Base-by-base conservation (phyloP, 2,888 invertebrate genomes). In the Agonopterix heracliana region DNA sequence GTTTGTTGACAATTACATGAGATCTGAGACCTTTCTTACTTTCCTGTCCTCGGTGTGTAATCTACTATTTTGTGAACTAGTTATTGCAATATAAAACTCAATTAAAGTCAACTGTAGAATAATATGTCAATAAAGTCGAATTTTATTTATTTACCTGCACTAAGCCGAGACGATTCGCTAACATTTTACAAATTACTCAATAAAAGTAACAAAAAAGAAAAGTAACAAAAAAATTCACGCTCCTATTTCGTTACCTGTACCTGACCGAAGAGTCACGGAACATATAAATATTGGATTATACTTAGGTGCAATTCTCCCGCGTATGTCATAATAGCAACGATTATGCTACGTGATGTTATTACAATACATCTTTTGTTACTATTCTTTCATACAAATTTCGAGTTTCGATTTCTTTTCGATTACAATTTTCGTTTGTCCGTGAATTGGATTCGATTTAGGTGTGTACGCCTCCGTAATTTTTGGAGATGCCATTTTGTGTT, bases 251-350 rank as follows among this genome's bases (percentile, higher is more conserved):
- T 26, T 26, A 26, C 26, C 26, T 57, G 56, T 58, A 56, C 54
- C 26, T 26, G 26, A 26, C 26, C 26, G 26, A 26, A 54, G 74
- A 79, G 78, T 80, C 81, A 81, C 78, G 74, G 71, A 75, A 73
- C 78, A 71, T 79, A 86, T 86, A 84, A 84, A 86, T 85, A 87
- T 87, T 87, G 87, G 87, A 86, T 87, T 87, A 87, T 83, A 81
- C 69, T 86, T 79, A 83, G 83, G 82, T 79, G 84, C 82, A 83
- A 84, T 86, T 83, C 83, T 76, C 64, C 66, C 72, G 70, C 75
- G 81, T 81, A 82, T 86, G 87, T 87, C 86, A 87, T 87, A 88
- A 88, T 87, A 81, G 76, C 81, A 57, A 68, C 79, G 84, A 84
- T 88, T 86, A 84, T 81, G 67, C 76, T 86, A 88, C 87, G 88